Percentiles rank a stretch among this genome's conserved stretches.
Conservation (phyloP, 2,888 invertebrate species). For the Macrophya annulata region DNA sequence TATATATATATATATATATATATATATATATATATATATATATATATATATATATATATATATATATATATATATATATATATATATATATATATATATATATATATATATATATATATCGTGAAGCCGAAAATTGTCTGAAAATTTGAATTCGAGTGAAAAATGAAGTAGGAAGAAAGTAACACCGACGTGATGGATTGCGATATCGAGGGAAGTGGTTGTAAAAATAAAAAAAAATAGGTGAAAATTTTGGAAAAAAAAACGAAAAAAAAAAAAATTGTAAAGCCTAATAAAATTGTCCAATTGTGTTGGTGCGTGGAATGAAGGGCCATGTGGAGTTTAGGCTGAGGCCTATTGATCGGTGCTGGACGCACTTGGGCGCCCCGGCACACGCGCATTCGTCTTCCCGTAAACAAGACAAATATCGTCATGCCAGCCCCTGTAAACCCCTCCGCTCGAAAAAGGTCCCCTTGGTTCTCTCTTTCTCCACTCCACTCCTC, state of each 20-base stretch:
- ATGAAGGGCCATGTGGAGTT: slow-evolving; percentile 60
- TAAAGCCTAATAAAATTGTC: slow-evolving; percentile 39
- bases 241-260: background rate
- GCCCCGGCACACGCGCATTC: slow-evolving; percentile 77
- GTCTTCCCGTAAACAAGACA: slow-evolving; percentile 79
- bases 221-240: background rate
- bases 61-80: too few relatives aligned
- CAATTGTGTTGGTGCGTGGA: slow-evolving; percentile 53
- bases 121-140: too few relatives aligned
- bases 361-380: slow-evolving; percentile 55
- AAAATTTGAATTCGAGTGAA: too few relatives aligned
- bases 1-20: too few relatives aligned
- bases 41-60: too few relatives aligned
- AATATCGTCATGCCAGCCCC: slow-evolving; percentile 78
- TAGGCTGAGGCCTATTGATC: slow-evolving; percentile 65
- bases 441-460: slow-evolving; percentile 69
- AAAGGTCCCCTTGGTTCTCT: slow-evolving; percentile 42
- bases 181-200: background rate
- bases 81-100: too few relatives aligned
- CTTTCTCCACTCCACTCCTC: slow-evolving; percentile 11
- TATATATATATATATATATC: too few relatives aligned
- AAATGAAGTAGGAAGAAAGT: too few relatives aligned
- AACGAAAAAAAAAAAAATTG: slow-evolving; percentile 8
- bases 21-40: too few relatives aligned
- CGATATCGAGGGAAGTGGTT: background rate